Evolutionary conservation across 2,113 vertebrate genomes (phyloP).

Genomic region (Penelope pileata): DNA sequence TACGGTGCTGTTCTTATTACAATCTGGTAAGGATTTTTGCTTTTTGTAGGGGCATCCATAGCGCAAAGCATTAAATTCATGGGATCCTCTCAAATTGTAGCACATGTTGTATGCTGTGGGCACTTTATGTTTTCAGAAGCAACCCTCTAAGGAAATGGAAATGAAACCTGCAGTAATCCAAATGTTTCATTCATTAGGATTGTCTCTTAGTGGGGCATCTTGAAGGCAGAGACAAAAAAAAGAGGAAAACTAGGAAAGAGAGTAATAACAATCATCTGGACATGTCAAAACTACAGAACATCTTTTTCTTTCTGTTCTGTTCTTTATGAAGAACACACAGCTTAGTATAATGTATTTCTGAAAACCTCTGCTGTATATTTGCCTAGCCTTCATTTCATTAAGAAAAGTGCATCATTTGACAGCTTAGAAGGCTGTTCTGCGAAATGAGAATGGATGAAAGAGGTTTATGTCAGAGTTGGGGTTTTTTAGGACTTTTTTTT

Average conservation of each 20-base stretch:
- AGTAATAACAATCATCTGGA: neutral
- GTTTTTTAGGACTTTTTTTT: neutral
- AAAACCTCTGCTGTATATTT: neutral
- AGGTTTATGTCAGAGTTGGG: slow-evolving; percentile 34
- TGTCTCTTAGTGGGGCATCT: neutral
- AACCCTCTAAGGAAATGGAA: neutral
- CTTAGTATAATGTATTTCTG: neutral
- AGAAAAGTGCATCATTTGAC: slow-evolving; percentile 54
- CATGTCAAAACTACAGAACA: neutral
- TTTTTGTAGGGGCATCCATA: neutral
- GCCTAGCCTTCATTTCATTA: slow-evolving; percentile 51
- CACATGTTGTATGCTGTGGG: neutral
- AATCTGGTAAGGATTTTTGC: neutral
- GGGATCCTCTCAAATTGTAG: neutral
- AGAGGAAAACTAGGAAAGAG: neutral
- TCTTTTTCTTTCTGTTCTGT: neutral
- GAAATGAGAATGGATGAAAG: slow-evolving; percentile 61
- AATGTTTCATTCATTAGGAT: neutral
- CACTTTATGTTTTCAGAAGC: neutral
- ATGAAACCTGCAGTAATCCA: neutral
- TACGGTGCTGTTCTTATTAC: neutral
- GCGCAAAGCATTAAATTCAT: neutral
- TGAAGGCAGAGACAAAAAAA: neutral
- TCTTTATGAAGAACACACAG: neutral
- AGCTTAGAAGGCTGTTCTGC: slow-evolving; percentile 46